Conservation (phyloP, 1,140 invertebrate genomes). For the Teleopsis dalmanni region DNA sequence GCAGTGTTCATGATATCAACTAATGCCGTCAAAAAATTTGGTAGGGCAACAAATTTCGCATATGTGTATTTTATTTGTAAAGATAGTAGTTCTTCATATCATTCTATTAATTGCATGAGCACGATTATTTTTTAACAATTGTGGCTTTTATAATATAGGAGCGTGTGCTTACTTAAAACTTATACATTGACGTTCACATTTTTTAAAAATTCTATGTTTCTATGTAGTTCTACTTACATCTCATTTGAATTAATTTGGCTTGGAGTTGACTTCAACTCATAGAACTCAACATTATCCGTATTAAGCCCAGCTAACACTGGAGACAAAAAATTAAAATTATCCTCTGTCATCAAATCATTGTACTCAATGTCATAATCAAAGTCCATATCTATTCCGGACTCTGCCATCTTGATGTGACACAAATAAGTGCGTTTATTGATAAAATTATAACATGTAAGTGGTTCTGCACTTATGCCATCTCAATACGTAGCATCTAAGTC, state of each 20-base stretch:
- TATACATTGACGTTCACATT: background rate
- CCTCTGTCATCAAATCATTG: slow-evolving; percentile 46
- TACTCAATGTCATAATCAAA: slow-evolving; percentile 56
- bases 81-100: background rate
- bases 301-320: slow-evolving; percentile 31
- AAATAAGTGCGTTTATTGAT: no score
- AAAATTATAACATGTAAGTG: no score
- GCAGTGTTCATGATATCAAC: no score
- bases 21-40: no score
- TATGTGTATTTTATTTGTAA: no score
- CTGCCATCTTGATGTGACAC: slow-evolving; percentile 41
- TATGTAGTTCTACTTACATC: no score
- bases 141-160: background rate
- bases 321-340: slow-evolving; percentile 55
- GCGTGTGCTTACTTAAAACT: background rate
- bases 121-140: background rate
- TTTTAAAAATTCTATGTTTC: slow-evolving; percentile 3
- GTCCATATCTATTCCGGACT: slow-evolving; percentile 65
- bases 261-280: slow-evolving; percentile 23
- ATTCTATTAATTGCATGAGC: background rate
- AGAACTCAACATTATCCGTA: slow-evolving; percentile 35
- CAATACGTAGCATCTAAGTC: no score
- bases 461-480: no score
- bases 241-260: slow-evolving; percentile 18
- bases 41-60: no score